A percentile compares a stretch with the other conserved stretches of the same genome.
These are phyloP conservation scores for Amphibalanus amphitrite DNA, from an alignment of 1,140 invertebrate genomes.

Conservation along the genomic window DNA sequence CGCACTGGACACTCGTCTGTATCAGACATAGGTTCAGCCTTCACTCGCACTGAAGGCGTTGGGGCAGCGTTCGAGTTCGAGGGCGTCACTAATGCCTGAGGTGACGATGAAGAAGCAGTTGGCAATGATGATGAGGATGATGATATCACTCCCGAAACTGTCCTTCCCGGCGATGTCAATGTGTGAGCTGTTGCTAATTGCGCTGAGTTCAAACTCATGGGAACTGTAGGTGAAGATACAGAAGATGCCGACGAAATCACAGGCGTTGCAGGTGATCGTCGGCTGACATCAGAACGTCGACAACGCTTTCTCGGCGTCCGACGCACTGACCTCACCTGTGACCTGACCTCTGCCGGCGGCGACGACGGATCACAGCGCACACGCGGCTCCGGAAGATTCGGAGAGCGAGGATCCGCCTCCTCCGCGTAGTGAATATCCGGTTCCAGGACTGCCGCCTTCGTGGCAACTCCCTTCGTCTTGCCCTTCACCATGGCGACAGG, in stretches of 20 bases:
- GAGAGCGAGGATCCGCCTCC: not conserved
- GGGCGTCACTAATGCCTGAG: not conserved
- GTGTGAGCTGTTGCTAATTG: too few relatives aligned
- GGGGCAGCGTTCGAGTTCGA: too few relatives aligned
- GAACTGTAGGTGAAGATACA: too few relatives aligned
- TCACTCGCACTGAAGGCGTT: not conserved
- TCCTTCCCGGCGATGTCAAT: too few relatives aligned
- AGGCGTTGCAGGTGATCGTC: too few relatives aligned
- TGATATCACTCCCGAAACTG: too few relatives aligned
- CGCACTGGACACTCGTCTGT: not conserved
- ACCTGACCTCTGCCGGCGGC: not conserved
- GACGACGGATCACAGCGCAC: not conserved
- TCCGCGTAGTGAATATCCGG: not conserved
- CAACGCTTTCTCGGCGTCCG: not conserved
- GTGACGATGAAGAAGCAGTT: too few relatives aligned
- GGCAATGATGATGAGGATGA: too few relatives aligned
- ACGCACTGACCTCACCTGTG: too few relatives aligned
- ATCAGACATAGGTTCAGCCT: not conserved
- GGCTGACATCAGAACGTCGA: too few relatives aligned
- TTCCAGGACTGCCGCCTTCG: not conserved
- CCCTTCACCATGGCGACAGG: not conserved
- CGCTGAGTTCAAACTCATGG: too few relatives aligned
- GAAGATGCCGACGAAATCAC: too few relatives aligned
- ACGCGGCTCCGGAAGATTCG: not conserved
- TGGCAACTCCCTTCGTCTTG: not conserved